Evolutionary conservation across 2,113 vertebrate genomes (phyloP), one percentile per base, ranked within the genome.

Genomic region (Abramis brama): DNA sequence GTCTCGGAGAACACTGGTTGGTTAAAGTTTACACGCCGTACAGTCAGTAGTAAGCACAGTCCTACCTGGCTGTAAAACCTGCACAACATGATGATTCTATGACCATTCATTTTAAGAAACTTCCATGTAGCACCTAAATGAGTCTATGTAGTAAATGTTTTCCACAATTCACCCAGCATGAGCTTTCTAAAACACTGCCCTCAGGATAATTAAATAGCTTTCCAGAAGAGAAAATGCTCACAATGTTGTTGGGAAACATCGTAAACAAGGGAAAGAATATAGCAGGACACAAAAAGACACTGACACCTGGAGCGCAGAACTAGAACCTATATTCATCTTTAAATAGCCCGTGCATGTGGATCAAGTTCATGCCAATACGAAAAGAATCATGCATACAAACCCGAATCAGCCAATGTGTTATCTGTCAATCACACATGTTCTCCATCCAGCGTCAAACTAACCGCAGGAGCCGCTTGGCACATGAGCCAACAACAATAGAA

Each of bases 401-500:
- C 92, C 90, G 84, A 91, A 87, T 84, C 80, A 33, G 91, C 89
- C 78, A 77, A 86, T 85, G 80, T 66, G 79, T 39, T 66, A 64
- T 92, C 83, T 89, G 86, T 92, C 85, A 86, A 87, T 87, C 87
- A 81, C 91, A 88, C 91, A 74, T 78, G 60, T 57, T 88, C 47
- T 70, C 75, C 59, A 70, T 70, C 27, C 77, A 45, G 64, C 21
- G n/a, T 60, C 33, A 76, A 84, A 75, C 85, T 81, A 87, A 87
- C 85, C 73, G 93, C 87, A 87, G 88, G 90, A 82, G 89, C 88
- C 89, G 91, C 91, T 90, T 89, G 90, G 90, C 91, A 89, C 89
- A 90, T 88, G 89, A 90, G 89, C 71, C 89, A 90, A 91, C 90
- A 90, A 92, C 93, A 92, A 94, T 91, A 93, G 89, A 93, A 92